These are phyloP conservation scores for Caloenas nicobarica DNA, from an alignment of 2,113 vertebrate species.

Conservation along the genomic window DNA sequence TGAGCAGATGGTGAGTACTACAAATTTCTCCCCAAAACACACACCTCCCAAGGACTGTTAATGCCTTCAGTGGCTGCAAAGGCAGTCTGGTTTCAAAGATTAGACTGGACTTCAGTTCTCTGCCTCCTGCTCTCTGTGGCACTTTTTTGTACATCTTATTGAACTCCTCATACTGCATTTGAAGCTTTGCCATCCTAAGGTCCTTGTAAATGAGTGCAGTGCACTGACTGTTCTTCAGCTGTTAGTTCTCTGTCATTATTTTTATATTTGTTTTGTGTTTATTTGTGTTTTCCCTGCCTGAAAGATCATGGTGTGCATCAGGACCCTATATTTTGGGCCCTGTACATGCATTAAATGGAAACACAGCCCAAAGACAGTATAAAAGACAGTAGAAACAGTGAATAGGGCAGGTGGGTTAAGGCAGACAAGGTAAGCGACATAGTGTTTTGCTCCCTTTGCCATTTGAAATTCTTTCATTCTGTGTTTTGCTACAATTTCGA, in stretches of 20 bases:
- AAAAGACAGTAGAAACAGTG: neutral
- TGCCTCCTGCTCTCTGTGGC: neutral
- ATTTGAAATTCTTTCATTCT: neutral
- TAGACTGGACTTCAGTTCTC: neutral
- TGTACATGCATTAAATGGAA: neutral
- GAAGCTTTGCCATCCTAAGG: neutral
- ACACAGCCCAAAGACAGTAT: neutral
- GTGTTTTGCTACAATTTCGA: neutral
- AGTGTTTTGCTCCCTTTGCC: neutral
- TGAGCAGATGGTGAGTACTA: neutral
- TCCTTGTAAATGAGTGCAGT: neutral
- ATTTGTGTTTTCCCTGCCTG: neutral
- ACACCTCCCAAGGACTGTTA: neutral
- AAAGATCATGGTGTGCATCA: neutral
- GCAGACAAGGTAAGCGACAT: neutral
- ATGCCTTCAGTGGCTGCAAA: neutral
- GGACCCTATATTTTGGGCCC: neutral
- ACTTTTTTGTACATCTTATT: neutral
- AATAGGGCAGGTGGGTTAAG: neutral
- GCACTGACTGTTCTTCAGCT: neutral
- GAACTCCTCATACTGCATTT: neutral
- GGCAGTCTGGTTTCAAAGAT: neutral
- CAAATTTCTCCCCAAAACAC: neutral
- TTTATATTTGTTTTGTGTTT: neutral
- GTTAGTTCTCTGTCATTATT: neutral